These are phyloP conservation scores for Pseudomyrmex dendroicus DNA, from an alignment of 1,140 invertebrate genomes.

Conservation along the genomic window DNA sequence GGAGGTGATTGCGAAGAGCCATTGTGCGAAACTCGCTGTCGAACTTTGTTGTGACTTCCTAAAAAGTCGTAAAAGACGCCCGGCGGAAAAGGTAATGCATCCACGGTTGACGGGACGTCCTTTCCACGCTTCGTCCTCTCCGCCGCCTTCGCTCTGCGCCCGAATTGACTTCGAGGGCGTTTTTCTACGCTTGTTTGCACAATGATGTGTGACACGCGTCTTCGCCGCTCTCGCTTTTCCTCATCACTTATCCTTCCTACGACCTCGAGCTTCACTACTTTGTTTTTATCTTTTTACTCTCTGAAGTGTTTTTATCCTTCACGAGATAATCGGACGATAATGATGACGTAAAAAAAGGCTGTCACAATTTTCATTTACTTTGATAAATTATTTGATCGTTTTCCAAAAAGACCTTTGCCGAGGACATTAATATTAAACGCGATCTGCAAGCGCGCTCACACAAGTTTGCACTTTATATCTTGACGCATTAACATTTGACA, in stretches of 20 bases:
- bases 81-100: conserved; percentile 62
- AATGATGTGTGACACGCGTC: conserved; percentile 47
- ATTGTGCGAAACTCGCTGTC: conserved; percentile 73
- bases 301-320: background rate
- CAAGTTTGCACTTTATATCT: background rate
- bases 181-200: conserved; percentile 67
- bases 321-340: background rate
- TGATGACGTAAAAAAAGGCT: background rate
- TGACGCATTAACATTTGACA: background rate
- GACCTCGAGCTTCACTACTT: background rate
- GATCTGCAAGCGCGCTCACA: background rate
- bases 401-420: background rate
- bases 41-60: conserved; percentile 74
- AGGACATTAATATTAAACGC: background rate
- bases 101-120: conserved; percentile 66
- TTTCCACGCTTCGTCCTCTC: conserved; percentile 48
- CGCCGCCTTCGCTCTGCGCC: conserved; percentile 32
- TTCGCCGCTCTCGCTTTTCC: background rate
- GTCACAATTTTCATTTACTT: background rate
- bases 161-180: conserved; percentile 64
- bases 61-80: conserved; percentile 74
- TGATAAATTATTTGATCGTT: background rate
- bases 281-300: background rate
- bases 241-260: background rate
- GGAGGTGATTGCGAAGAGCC: conserved; percentile 50